A percentile compares a stretch with the other conserved stretches of the same genome.
These are phyloP conservation scores for Montipora efflorescens DNA, from an alignment of 64 coral and sea anemone species.

Conservation along the genomic window DNA sequence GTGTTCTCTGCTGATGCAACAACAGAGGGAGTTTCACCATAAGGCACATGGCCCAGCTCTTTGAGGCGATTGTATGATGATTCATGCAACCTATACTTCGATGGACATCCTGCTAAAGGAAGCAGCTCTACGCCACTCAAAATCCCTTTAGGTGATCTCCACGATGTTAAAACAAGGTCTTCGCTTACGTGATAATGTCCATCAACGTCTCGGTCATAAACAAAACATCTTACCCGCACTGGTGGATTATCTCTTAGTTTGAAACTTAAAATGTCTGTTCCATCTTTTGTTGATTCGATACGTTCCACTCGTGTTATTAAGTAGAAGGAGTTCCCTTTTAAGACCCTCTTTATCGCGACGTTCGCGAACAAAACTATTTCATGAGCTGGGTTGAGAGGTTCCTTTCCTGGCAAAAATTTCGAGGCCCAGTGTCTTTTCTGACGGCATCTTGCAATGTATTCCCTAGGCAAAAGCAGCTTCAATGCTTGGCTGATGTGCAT, in stretches of 20 bases:
- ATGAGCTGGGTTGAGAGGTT: conserved; percentile 42
- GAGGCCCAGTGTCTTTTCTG: conserved; percentile 59
- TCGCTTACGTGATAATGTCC: too few relatives aligned
- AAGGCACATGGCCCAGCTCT: too few relatives aligned
- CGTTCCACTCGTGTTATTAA: background rate
- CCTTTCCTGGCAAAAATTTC: conserved; percentile 45
- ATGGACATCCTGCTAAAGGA: too few relatives aligned
- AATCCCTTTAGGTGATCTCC: too few relatives aligned
- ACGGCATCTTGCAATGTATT: conserved; percentile 52
- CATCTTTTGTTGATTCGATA: background rate
- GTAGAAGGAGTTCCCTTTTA: background rate
- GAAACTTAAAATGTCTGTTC: background rate
- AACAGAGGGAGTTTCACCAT: too few relatives aligned
- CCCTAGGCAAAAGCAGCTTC: conserved; percentile 10
- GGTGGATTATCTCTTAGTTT: background rate
- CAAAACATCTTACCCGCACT: too few relatives aligned
- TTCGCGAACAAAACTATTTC: conserved; percentile 39
- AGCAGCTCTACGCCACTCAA: too few relatives aligned
- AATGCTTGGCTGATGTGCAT: conserved; percentile 54
- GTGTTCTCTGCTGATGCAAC: too few relatives aligned
- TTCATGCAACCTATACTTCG: too few relatives aligned
- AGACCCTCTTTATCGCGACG: conserved; percentile 33
- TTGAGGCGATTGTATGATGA: too few relatives aligned
- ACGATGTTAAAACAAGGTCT: too few relatives aligned
- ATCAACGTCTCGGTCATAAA: too few relatives aligned